These are phyloP conservation scores for Folsomia candida DNA, from an alignment of 2,888 invertebrate genomes.

Conservation along the genomic window DNA sequence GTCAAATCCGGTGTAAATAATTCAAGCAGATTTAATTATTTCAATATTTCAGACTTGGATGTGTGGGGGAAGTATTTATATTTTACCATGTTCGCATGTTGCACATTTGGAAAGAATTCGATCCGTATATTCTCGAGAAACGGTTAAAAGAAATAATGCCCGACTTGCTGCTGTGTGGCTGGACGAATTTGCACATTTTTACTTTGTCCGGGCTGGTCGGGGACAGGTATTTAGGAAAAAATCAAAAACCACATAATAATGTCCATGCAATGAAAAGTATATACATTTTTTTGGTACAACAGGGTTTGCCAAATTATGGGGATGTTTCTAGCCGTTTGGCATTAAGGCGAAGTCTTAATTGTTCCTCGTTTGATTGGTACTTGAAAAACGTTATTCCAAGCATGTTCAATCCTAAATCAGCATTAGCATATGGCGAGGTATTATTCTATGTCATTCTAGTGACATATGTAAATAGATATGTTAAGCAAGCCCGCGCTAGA, in stretches of 20 bases:
- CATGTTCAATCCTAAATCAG: slow-evolving; percentile 10
- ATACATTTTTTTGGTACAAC: neutral
- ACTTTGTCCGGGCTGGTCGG: neutral
- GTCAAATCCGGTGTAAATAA: neutral
- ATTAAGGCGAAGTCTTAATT: slow-evolving; percentile 7
- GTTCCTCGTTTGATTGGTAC: slow-evolving; percentile 18
- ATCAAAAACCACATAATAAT: neutral
- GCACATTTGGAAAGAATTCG: neutral
- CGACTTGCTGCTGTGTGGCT: slow-evolving; percentile 20
- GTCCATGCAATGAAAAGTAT: neutral
- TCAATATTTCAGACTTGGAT: slow-evolving; percentile 9
- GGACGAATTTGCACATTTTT: slow-evolving; percentile 20
- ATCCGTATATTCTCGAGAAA: neutral
- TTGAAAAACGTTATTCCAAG: neutral
- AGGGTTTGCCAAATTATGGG: slow-evolving; percentile 4
- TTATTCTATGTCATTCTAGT: no score
- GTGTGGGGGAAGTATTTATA: slow-evolving; percentile 20
- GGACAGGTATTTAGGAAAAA: no score
- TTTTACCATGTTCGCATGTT: neutral
- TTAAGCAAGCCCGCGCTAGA: no score
- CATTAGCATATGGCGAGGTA: slow-evolving; percentile 20
- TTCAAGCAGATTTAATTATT: neutral
- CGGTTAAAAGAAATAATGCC: slow-evolving; percentile 10
- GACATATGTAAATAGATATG: neutral
- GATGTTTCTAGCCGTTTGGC: slow-evolving; percentile 9